Percentiles rank a stretch among this genome's conserved stretches.
phyloP scores from a whole-genome alignment of 2,797 vertebrate genomes.

The Epinephelus malabaricus region DNA sequence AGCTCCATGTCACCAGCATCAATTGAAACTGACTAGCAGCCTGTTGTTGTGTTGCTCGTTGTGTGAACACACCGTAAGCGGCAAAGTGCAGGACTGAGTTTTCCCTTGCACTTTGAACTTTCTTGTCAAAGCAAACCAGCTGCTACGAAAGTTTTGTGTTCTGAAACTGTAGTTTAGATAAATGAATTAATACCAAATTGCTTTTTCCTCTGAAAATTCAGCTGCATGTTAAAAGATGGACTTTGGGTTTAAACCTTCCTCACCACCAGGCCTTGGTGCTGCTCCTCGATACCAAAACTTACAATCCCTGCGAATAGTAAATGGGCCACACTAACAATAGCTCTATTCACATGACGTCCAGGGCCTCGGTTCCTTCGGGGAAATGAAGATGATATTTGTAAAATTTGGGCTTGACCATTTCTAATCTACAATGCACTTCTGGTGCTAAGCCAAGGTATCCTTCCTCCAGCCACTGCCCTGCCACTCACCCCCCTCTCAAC shows the following conservation, averaged over 20 bases:
- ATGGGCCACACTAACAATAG: conserved; percentile 51
- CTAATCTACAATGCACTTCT: conserved; percentile 58
- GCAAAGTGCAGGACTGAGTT: not conserved
- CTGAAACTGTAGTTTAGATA: not conserved
- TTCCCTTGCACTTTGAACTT: not conserved
- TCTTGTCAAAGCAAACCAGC: not conserved
- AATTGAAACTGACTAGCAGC: too few relatives aligned
- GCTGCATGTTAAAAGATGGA: not conserved
- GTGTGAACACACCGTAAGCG: too few relatives aligned
- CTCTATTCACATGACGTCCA: conserved; percentile 52
- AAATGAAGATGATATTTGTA: conserved; percentile 62
- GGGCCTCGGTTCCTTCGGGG: conserved; percentile 36
- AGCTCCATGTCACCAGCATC: too few relatives aligned
- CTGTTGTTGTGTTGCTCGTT: too few relatives aligned
- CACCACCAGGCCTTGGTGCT: conserved; percentile 1
- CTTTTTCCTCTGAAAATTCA: not conserved
- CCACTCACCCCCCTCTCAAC: not conserved
- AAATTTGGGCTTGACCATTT: conserved; percentile 52
- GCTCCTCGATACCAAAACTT: conserved; percentile 40
- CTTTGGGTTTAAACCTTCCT: conserved; percentile 6
- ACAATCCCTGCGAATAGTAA: conserved; percentile 41
- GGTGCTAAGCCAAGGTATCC: conserved; percentile 45
- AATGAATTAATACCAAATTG: not conserved
- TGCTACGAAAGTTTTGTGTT: not conserved
- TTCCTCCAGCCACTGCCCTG: conserved; percentile 32